Evolutionary conservation across 1,140 invertebrate genomes (phyloP).

Genomic region (Aleiodes sp.): DNA sequence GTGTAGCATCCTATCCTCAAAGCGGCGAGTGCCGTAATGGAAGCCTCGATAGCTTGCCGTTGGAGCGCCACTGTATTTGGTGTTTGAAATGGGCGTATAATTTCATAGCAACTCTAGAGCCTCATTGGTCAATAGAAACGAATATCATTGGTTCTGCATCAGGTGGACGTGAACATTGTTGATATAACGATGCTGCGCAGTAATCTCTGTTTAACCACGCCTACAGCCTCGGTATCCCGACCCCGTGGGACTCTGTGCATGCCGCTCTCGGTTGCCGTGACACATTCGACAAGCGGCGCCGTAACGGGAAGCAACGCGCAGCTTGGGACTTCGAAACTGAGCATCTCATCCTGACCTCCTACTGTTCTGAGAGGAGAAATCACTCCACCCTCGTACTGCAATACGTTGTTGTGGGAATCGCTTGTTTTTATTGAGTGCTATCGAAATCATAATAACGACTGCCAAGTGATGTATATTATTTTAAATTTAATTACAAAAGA

Average conservation of each 20-base stretch:
- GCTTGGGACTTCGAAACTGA: constrained; percentile 58
- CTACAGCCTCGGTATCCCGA: constrained; percentile 35
- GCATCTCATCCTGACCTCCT: constrained; percentile 30
- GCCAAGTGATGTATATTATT: background rate
- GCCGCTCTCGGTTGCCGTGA: constrained; percentile 61
- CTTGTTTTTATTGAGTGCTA: constrained; percentile 20
- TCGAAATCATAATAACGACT: background rate
- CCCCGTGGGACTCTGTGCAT: constrained; percentile 62
- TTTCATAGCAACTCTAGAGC: background rate
- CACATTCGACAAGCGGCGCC: constrained; percentile 67
- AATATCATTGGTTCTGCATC: constrained; percentile 32
- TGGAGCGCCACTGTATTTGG: constrained; percentile 55
- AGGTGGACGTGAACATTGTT: constrained; percentile 29
- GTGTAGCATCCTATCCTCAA: constrained; percentile 21
- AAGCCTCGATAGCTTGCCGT: constrained; percentile 45
- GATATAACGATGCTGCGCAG: constrained; percentile 44
- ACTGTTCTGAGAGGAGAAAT: constrained; percentile 34
- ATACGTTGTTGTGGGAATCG: too few species aligned
- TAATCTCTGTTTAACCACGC: constrained; percentile 33
- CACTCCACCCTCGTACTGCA: constrained; percentile 36
- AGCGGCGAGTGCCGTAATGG: constrained; percentile 55
- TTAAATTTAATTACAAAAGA: too few species aligned
- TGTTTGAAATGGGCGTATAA: constrained; percentile 15
- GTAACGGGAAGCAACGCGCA: constrained; percentile 67
- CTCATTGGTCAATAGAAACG: background rate